These are phyloP conservation scores for Montipora efflorescens DNA, from an alignment of 64 coral and sea anemone genomes.

Conservation along the genomic window DNA sequence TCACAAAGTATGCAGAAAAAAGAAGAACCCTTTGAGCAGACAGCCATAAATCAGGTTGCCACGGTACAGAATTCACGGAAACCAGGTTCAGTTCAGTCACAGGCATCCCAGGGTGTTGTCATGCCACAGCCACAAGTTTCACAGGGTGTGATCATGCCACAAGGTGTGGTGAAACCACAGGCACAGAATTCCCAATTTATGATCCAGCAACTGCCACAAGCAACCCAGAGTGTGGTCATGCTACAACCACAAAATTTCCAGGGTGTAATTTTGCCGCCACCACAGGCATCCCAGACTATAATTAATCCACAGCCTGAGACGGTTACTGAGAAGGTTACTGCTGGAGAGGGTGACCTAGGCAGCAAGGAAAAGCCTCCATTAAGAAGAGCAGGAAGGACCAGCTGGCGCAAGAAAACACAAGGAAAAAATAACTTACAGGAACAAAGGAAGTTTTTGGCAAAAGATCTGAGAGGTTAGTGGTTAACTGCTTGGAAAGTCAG, in stretches of 20 bases:
- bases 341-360: background rate
- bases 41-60: background rate
- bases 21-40: background rate
- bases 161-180: background rate
- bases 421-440: conserved; percentile 46
- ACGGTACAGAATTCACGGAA: background rate
- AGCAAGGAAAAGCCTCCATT: conserved; percentile 21
- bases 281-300: background rate
- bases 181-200: background rate
- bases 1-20: no score
- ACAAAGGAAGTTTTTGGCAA: conserved; percentile 38
- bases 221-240: no score
- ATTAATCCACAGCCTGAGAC: background rate
- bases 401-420: conserved; percentile 42
- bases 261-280: background rate
- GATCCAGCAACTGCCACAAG: no score
- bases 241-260: background rate
- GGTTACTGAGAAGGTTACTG: background rate
- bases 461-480: conserved; percentile 57
- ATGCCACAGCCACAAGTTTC: background rate
- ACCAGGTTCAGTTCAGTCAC: background rate
- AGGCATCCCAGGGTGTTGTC: background rate
- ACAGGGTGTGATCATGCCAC: background rate
- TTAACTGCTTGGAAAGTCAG: background rate
- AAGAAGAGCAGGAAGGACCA: conserved; percentile 60